Percentiles rank a stretch among this genome's conserved stretches.
These are phyloP conservation scores for Podarcis raffonei DNA, from an alignment of 2,113 vertebrate species.

Conservation along the genomic window DNA sequence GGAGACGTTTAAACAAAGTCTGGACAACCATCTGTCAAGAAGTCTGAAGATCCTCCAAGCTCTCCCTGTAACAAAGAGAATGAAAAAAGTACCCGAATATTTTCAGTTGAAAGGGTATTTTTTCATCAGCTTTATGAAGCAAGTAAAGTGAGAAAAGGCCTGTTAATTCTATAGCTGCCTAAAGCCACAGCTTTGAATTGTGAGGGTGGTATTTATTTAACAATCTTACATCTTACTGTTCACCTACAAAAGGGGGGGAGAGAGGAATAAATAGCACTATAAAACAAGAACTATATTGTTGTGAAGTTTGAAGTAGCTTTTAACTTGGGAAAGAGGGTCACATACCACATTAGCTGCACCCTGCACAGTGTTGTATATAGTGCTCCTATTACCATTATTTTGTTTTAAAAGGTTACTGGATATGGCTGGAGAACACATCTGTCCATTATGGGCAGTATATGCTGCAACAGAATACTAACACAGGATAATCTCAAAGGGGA, in stretches of 20 bases:
- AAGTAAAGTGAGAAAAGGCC: background rate
- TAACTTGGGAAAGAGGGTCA: slow-evolving; percentile 50
- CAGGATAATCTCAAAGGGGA: slow-evolving; percentile 59
- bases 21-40: background rate
- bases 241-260: background rate
- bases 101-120: background rate
- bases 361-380: background rate
- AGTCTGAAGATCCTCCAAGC: background rate
- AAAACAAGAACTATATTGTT: slow-evolving; percentile 24
- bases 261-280: slow-evolving; percentile 1
- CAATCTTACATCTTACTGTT: background rate
- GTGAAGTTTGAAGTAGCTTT: slow-evolving; percentile 2
- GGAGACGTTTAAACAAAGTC: background rate
- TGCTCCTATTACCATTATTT: slow-evolving; percentile 47
- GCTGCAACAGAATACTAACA: slow-evolving; percentile 70
- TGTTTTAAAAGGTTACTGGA: slow-evolving; percentile 65
- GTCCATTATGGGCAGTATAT: slow-evolving; percentile 65
- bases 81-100: background rate
- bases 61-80: background rate
- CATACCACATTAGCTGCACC: slow-evolving; percentile 60
- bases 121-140: background rate
- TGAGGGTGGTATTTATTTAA: background rate
- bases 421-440: slow-evolving; percentile 51
- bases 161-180: background rate
- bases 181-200: background rate